Base-by-base conservation (phyloP, 2,113 vertebrate species). In the Naja naja region DNA sequence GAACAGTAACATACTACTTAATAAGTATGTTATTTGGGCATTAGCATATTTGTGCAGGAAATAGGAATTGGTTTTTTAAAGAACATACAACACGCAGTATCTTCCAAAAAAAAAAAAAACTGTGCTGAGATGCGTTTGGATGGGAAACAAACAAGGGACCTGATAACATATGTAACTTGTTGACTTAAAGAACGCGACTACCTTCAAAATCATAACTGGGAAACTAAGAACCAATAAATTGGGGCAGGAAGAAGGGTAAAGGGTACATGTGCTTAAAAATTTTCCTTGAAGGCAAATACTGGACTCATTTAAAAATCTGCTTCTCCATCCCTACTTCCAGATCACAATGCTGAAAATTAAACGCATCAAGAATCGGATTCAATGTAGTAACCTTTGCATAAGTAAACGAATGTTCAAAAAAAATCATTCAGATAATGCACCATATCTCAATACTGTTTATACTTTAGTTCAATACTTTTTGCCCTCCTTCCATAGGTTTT, bases 401-500 rank as follows among this genome's bases (percentile, higher is more conserved):
- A 92, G 93, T 94, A 93, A 93, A 90, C 88, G 93, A 93, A 94
- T 90, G 74, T 52, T 86, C 0, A 2, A 52, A 16, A 95, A 90
- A 58, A 94, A 96, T 95, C 1, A 86, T 94, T 94, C 53, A 74
- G 94, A 69, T 39, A 89, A 93, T 94, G 95, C 91, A 87, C 34
- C 93, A 95, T 43, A 43, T 91, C 74, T 89, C 11, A 81, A 55
- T 92, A 94, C 16, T 91, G 95, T 74, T 2, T 56, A 87, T 0
- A 1, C 2, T 1, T 87, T 92, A 95, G 52, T 94, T 91, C 90
- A 52, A 90, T 92, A 93, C 90, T 93, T 95, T 43, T 20, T 94
- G 93, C 93, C 95, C 93, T 94, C 94, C 94, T 93, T 97, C 92
- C 92, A 97, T 89, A 96, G 93, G 93, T 96, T 94, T 94, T 97